Evolutionary conservation across 35 echinoderm and acorn worm genomes (phyloP), one percentile per base, ranked within the genome.

Genomic region (Acanthaster planci): DNA sequence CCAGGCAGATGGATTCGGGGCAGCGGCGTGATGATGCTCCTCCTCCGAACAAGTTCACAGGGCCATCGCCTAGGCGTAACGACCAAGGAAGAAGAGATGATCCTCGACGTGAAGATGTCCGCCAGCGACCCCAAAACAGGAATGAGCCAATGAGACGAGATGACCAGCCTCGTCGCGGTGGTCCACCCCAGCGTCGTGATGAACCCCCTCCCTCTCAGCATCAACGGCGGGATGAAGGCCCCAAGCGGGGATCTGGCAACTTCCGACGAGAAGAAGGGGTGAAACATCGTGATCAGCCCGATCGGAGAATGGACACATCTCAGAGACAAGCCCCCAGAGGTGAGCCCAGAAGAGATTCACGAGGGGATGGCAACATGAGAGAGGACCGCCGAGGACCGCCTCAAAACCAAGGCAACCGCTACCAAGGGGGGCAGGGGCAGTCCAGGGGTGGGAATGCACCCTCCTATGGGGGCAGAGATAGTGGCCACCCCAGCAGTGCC

Each of bases 301-400:
- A 91, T 8, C 80, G 81, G 64, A 85, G 92, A 38, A 35, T 76
- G 22, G 86, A 92, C 23, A 55, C 78, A 44, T 47, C 68, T 37
- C 78, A 80, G 42, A 59, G 83, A 40, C 54, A 53, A 51, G 17
- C 37, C 3, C n/a, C 40, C 10, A 93, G 84, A 8, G 86, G 79
- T 83, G 40, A 76, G 76, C 15, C 81, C 19, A 58, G 93, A 8
- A 47, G 78, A 55, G 93, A 91, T 21, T 78, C 83, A 50, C 10
- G 93, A 60, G 93, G 90, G 27, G 88, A 85, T 30, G 76, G 59
- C 3, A 21, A 57, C 16, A 82, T 89, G 18, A 90, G 93, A 79
- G 89, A 91, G 52, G 88, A 94, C 26, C 23, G 64, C 2, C 64
- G 64, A 34, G 26, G 26, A 31, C 26, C 64, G 22, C 26, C 64